Evolutionary conservation across 2,113 vertebrate species (phyloP), one percentile per base, ranked within the genome.

Genomic region (Ptyas mucosa): DNA sequence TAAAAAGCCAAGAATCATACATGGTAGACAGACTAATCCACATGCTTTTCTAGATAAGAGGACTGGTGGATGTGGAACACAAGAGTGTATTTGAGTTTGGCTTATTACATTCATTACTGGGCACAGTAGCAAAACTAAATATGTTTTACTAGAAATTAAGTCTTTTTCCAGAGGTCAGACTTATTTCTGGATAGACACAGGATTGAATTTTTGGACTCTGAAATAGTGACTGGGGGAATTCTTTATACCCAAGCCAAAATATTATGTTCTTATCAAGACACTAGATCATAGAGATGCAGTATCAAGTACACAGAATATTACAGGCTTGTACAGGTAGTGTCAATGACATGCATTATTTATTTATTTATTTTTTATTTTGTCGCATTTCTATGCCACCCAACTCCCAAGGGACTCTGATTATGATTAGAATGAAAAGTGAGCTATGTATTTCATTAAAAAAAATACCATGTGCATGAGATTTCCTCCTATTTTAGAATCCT

Each of bases 41-140:
- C 5, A 3, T 0, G 0, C 0, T 51, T 46, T 92, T 88, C 53
- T 90, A 95, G 89, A 85, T 69, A 52, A 88, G 93, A 54, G 23
- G 23, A 39, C 69, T 14, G 26, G 39, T 57, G 46, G 94, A 93
- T 88, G 94, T 93, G 53, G 93, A 92, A 39, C 75, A 94, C 7
- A 52, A 87, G 12, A 12, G 12, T 26, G 21, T 89, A 34, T 89
- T 89, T 43, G 4, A 58, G n/a, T 49, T 64, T 57, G 15, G 9
- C 88, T 23, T 23, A 55, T n/a, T 58, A 8, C 92, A 95, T 58
- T 55, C 34, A 53, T 92, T 46, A 54, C 26, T 24, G 58, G 87
- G 64, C 3, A 34, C 20, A 5, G 10, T 21, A 54, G 12, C 23
- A 26, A 49, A 61, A 34, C 18, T 64, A 49, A 10, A 52, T 24